Evolutionary conservation across 1,140 invertebrate genomes (phyloP).

Genomic region (Latrodectus geometricus): DNA sequence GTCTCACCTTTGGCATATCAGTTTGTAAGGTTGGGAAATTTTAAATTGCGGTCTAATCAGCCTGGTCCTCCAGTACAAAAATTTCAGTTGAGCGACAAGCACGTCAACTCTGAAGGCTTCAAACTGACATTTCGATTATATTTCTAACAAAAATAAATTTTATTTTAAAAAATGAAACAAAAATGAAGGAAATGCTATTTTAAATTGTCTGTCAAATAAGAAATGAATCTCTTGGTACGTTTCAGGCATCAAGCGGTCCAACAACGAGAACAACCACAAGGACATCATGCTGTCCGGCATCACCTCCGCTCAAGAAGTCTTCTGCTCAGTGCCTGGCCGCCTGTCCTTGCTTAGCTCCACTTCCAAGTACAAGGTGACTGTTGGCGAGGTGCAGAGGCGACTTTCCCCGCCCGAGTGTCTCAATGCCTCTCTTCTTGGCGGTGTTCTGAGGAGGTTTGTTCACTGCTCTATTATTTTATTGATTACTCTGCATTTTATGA

Average conservation of each 20-base stretch:
- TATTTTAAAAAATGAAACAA: no score
- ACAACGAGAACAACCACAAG: conserved; percentile 66
- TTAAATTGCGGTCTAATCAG: no score
- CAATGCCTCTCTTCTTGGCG: conserved; percentile 97
- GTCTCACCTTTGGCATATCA: no score
- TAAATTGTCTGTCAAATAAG: no score
- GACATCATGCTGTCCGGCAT: conserved; percentile 68
- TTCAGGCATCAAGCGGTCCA: conserved; percentile 77
- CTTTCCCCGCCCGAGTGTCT: conserved; percentile 98
- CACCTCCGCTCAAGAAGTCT: conserved; percentile 75
- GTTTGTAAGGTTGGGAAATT: no score
- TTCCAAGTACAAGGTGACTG: conserved; percentile 99
- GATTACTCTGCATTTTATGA: no score
- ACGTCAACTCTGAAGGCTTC: no score
- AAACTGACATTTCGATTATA: no score
- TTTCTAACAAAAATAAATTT: no score
- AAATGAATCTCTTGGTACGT: neutral
- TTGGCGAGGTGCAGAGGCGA: conserved; percentile 96
- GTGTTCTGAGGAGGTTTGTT: conserved; percentile 91
- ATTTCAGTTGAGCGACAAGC: no score
- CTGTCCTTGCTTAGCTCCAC: conserved; percentile 97
- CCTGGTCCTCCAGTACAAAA: no score
- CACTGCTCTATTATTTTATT: neutral
- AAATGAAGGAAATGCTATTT: no score
- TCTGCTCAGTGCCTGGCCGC: conserved; percentile 95